Base-by-base conservation (phyloP, 2,888 invertebrate genomes). In the Campoplex capitator region DNA sequence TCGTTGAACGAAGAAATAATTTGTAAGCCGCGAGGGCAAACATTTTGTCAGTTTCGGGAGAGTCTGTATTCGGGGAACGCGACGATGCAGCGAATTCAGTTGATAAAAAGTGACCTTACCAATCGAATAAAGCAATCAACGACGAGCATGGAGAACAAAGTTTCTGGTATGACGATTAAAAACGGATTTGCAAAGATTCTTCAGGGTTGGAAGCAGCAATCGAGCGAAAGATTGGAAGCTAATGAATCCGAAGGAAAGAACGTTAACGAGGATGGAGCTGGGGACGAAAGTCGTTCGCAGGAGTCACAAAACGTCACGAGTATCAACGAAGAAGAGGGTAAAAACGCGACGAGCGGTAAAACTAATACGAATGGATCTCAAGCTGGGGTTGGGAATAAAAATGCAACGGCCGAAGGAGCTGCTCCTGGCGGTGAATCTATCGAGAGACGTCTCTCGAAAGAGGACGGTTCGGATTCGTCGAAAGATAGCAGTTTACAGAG, bases 401-500 rank as follows among this genome's bases (percentile, higher is more conserved):
- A 13, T 16, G 13, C 62, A 38, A 8, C 35, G 42, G 75, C 7
- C 16, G 62, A 62, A 58, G 58, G 32, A 28, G 51, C 11, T 23
- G 54, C 3, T 13, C 28, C 18, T 16, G 54, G 23, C 2, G 68
- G 23, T 2, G 78, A 68, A 78, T 38, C 65, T 58, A 85, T 87
- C 74, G 97, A 97, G 92, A 95, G 98, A 83, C 96, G 98, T 78
- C 96, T 97, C 91, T 98, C 98, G 0, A 96, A 97, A 89, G 98
- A 98, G 94, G 98, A 98, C 91, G 98, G 98, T 18, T 98, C 98
- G 0, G 98, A 98, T 93, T 97, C 97, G 8, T 97, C 97, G 2
- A 98, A 98, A 94, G 98, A 98, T 91, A 97, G 98, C 93, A 98
- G 98, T 93, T 95, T 98, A 85, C 98, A 98, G 94, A 98, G 98